Evolutionary conservation across 2,797 vertebrate genomes (phyloP), one percentile per base, ranked within the genome.

Genomic region (Ispidina picta): DNA sequence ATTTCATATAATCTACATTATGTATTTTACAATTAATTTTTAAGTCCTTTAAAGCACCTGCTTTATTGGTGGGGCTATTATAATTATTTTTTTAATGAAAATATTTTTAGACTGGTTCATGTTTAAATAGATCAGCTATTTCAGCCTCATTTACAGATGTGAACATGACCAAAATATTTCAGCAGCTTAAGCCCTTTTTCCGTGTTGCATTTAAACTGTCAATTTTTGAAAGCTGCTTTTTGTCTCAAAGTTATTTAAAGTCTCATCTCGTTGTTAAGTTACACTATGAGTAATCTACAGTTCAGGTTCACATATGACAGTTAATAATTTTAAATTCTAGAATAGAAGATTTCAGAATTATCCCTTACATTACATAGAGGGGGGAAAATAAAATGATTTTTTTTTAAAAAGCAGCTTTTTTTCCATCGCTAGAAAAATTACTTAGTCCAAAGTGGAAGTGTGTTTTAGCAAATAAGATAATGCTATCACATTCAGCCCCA

Each of bases 81-180:
- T 12, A 90, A 91, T 65, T 75, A 85, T 75, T 69, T 23, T 60
- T 66, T 21, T 12, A 28, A 65, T 33, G 7, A 79, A 72, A 86
- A 73, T 88, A 85, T 86, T 91, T 94, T 92, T 74, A 44, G 43
- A 39, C 29, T 51, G 59, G 5, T 31, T 75, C 46, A 18, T 41
- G 44, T 90, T 94, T 93, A 94, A 89, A 88, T 56, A 78, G 83
- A 16, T 33, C 51, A 88, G 35, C 86, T 94, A 90, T 88, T 89
- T 84, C 76, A 86, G 69, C 63, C 55, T 89, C 43, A 35, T 81
- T 92, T 92, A 78, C 76, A 93, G 80, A 93, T 89, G 64, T 79
- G 73, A 86, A 68, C 52, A 74, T 52, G 68, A 55, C 44, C 78
- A 79, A 65, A 90, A 90, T 93, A 90, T 87, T 94, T 89, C 65